Base-by-base conservation (phyloP, 2,888 invertebrate species). In the Drosophila prolongata region DNA sequence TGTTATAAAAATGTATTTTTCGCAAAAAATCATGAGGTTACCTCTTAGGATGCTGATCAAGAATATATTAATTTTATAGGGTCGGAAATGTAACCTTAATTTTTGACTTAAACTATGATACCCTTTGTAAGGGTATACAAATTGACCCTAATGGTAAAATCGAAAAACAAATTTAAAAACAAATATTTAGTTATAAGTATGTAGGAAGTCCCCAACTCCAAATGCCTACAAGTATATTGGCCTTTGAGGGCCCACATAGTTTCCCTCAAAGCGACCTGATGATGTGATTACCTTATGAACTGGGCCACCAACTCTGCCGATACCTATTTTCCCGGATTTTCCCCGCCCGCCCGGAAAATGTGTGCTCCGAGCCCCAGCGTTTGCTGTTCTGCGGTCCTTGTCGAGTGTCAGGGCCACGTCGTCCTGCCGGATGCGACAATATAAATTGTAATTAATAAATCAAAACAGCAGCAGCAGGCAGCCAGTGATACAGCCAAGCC, bases 401-500 rank as follows among this genome's bases (percentile, higher is more conserved):
- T 80, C 65, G 65, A 65, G 62, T 80, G 80, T 80, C 80, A 80
- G 27, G 50, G 54, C 65, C 80, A 84, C 58, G 16, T 61, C 27
- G 46, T 50, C 30, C 38, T 55, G 42, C 65, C 67, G 68, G 67
- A 70, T 80, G 70, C 70, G 58, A 76, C 62, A 78, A 79, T 84
- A 81, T 87, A 81, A 81, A 81, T 87, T 87, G 82, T 85, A 76
- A 81, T 84, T 81, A 81, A 81, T 81, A 81, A 87, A 81, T 81
- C 81, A 87, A 81, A 87, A 81, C 81, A 78, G 65, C 75, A 78
- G 79, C 70, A 46, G 50, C 53, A 35, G 44, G 40, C 42, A 50
- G 50, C 58, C 49, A 59, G 37, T 55, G 61, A 71, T 72, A 62
- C 57, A 65, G 69, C 40, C 38, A 38, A 38, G 49, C 54, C 58